Percentiles rank a stretch among this genome's conserved stretches.
phyloP scores from a whole-genome alignment of 2,113 vertebrate species.

The Hylia prasina region DNA sequence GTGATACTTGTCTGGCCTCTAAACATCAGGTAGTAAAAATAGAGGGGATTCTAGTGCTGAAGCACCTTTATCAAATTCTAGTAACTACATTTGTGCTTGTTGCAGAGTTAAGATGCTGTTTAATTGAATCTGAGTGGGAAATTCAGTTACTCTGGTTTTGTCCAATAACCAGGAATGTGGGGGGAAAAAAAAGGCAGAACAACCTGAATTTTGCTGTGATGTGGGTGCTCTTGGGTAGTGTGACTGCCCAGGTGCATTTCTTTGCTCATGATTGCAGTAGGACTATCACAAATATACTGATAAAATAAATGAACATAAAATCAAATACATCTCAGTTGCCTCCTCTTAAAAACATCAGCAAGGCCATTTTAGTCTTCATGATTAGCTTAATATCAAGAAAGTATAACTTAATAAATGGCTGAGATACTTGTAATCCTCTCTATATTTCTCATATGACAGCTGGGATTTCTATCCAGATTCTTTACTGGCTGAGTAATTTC shows the following conservation, averaged over 20 bases:
- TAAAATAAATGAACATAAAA: neutral
- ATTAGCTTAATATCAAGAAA: neutral
- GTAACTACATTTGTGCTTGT: neutral
- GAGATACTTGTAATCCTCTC: neutral
- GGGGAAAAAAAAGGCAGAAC: fast-evolving
- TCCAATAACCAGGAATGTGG: fast-evolving
- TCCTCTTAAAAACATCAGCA: neutral
- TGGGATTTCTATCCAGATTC: neutral
- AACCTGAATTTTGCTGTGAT: neutral
- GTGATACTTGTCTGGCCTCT: neutral
- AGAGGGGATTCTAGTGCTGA: neutral
- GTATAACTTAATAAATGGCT: neutral
- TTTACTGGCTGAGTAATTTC: neutral
- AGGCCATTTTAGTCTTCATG: neutral
- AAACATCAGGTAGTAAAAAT: neutral
- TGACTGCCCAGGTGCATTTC: neutral
- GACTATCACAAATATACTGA: neutral
- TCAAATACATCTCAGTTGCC: neutral
- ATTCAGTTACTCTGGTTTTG: neutral
- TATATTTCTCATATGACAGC: neutral
- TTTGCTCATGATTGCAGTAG: neutral
- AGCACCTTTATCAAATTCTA: neutral
- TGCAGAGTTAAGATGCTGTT: neutral
- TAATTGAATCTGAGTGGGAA: neutral
- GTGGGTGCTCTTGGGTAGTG: neutral